Evolutionary conservation across 2,888 invertebrate genomes (phyloP), one percentile per base, ranked within the genome.

Genomic region (Synanthedon vespiformis): DNA sequence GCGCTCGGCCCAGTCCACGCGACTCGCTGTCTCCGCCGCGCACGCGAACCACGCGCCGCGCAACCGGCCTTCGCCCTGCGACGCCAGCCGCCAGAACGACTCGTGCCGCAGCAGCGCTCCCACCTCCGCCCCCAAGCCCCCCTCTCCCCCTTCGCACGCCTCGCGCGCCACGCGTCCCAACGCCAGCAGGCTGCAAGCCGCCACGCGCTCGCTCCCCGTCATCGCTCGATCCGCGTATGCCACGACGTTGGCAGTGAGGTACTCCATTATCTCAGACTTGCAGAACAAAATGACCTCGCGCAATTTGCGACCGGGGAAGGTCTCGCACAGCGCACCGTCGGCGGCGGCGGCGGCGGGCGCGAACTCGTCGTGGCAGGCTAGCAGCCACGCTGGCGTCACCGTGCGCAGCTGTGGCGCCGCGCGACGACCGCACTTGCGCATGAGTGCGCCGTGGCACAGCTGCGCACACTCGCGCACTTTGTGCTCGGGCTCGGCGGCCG

Each of bases 401-500:
- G 14, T 1, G 2, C 14, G 44, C 52, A 98, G 86, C 70, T 91
- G 91, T 1, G 94, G 94, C 0, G 96, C 97, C 56, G 94, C 82
- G 59, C 92, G 91, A 27, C 94, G 91, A 48, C 94, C 93, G 54
- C 92, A 92, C 70, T 79, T 61, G 2, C 58, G 48, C 40, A 93
- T 91, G 6, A 94, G 72, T 16, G 90, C 80, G 34, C 90, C 89
- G 69, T 95, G 93, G n/a, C 95, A 44, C 4, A 40, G 10, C 91
- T 34, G 93, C 0, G 93, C 88, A 50, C 92, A 89, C 76, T 97
- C 97, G 51, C 97, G 85, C 1, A 98, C 95, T 73, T 93, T 90
- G 58, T 95, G 92, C 62, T 97, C 95, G 0, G 90, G 84, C 72
- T 98, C 97, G 53, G 91, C 89, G 1, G 93, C 90, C 40, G 97